Base-by-base conservation (phyloP, 2,888 invertebrate species). In the Scaeva pyrastri region DNA sequence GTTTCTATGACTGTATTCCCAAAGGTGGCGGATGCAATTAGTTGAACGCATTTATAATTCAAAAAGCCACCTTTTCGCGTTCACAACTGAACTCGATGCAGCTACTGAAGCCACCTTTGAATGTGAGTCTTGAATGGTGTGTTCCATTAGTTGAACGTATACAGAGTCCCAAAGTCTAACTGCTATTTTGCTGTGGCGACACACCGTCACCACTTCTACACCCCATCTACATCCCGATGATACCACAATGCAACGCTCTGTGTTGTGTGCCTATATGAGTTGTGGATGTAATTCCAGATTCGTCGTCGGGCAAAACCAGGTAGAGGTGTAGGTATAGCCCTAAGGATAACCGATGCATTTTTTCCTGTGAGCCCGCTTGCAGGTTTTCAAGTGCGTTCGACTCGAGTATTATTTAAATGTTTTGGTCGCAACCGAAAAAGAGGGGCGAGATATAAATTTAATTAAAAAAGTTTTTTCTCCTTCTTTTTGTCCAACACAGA, bases 11-110 rank as follows among this genome's bases (percentile, higher is more conserved):
- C 41, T 68, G 36, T 72, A 86, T 82, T 86, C 86, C 86, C 86
- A 77, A 78, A 86, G 82, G 86, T 82, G 86, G 64, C 86, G 77
- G 82, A 86, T 81, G 86, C 86, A 86, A 86, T 86, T 86, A 86
- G 86, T 82, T 81, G 77, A 86, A 86, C 86, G 77, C 86, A 86
- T 86, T 86, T 81, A 86, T 86, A 74, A 86, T 86, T 86, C 82
- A 82, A 64, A 81, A 86, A 73, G 85, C 77, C 68, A 86, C 70
- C 73, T 86, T 86, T 75, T 81, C 68, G 70, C 76, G 43, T 73
- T 19, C 5, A 50, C 50, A 36, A 31, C 23, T 14, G 14, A 2
- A 23, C 45, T 43, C 16, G 45, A 16, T 43, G 11, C n/a, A 52
- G 52, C 52, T 52, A 8, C 52, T 23, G 19, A n/a, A n/a, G n/a